Evolutionary conservation across 2,797 vertebrate species (phyloP).

Genomic region (Ara ararauna): DNA sequence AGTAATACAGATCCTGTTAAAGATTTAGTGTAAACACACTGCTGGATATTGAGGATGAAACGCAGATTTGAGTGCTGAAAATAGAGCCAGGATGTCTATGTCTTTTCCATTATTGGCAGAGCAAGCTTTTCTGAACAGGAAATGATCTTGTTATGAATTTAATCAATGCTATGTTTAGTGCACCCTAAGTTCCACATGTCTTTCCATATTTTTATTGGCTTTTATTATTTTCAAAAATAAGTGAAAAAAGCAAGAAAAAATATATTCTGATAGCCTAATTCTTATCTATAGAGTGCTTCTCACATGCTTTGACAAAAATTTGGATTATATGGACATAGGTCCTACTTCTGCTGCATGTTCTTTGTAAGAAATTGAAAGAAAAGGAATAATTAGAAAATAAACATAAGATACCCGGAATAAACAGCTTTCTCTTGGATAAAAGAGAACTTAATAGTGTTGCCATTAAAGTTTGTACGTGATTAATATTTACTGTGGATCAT

Average conservation of each 20-base stretch:
- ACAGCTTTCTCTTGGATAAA: not conserved
- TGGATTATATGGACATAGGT: not conserved
- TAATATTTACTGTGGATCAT: not conserved
- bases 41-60: not conserved
- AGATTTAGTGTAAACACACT: not conserved
- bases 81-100: not conserved
- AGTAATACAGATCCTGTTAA: not conserved
- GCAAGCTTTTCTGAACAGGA: not conserved
- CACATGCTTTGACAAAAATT: not conserved
- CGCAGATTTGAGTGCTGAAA: not conserved
- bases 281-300: not conserved
- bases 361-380: not conserved
- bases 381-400: not conserved
- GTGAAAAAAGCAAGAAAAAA: not conserved
- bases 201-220: not conserved
- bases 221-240: not conserved
- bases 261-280: not conserved
- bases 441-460: not conserved
- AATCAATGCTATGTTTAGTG: not conserved
- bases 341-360: not conserved
- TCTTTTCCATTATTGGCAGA: not conserved
- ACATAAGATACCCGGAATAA: not conserved
- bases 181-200: not conserved
- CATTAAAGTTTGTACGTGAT: not conserved
- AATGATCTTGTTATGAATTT: not conserved